These are phyloP conservation scores for Mythimna albipuncta DNA, from an alignment of 2,888 invertebrate species.

Conservation along the genomic window DNA sequence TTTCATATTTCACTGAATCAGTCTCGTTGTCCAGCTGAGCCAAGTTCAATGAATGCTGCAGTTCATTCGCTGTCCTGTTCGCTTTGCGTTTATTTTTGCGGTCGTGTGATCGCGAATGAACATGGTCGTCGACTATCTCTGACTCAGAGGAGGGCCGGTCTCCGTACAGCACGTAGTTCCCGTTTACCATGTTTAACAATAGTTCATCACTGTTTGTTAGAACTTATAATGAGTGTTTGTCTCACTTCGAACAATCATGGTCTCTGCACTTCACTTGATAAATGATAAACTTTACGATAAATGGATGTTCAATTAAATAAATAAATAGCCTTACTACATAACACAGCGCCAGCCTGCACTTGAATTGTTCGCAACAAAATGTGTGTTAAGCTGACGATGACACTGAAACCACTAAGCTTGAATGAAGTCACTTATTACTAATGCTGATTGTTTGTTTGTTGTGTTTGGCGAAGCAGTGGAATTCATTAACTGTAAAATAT, in stretches of 20 bases:
- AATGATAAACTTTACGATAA: constrained; percentile 32
- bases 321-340: not conserved
- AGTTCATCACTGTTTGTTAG: constrained; percentile 46
- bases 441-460: constrained; percentile 82
- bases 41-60: constrained; percentile 80
- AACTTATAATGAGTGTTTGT: constrained; percentile 60
- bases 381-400: constrained; percentile 62
- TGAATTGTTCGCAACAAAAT: constrained; percentile 17
- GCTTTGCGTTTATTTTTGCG: constrained; percentile 80
- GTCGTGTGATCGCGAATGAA: constrained; percentile 81
- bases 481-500: constrained; percentile 80
- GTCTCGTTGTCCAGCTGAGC: constrained; percentile 86
- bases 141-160: constrained; percentile 86
- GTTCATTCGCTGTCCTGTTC: constrained; percentile 81
- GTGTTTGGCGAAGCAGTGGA: constrained; percentile 74
- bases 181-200: constrained; percentile 85
- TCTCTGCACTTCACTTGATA: constrained; percentile 63
- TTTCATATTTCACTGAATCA: constrained; percentile 86
- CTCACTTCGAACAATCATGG: constrained; percentile 69
- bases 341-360: not conserved
- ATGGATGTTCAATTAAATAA: not conserved
- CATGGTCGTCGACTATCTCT: constrained; percentile 86
- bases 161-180: constrained; percentile 87
- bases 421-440: constrained; percentile 72
- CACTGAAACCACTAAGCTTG: constrained; percentile 67